Evolutionary conservation across 2,797 vertebrate species (phyloP).

Genomic region (Apogon hyalosoma): DNA sequence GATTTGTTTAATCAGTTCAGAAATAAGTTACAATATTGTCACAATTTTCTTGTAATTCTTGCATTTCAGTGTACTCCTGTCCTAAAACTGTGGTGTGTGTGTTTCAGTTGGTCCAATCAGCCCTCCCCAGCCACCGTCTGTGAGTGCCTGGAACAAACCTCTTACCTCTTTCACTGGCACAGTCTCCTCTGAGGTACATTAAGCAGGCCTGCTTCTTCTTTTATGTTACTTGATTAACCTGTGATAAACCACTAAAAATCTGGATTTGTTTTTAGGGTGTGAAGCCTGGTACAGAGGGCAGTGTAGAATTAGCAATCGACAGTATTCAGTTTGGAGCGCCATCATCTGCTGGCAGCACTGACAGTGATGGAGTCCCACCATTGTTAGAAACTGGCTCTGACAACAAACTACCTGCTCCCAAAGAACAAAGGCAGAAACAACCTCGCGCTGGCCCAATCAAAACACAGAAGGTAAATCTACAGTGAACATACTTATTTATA

Average conservation of each 20-base stretch:
- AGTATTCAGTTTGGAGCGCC: slow-evolving; percentile 97
- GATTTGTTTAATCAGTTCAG: not conserved
- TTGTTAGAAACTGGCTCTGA: slow-evolving; percentile 89
- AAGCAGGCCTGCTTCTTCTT: not conserved
- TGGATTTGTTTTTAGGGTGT: slow-evolving; percentile 80
- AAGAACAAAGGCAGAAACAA: slow-evolving; percentile 98
- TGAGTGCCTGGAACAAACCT: slow-evolving; percentile 99
- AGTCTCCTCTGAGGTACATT: slow-evolving; percentile 89
- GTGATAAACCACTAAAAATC: not conserved
- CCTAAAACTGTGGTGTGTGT: slow-evolving; percentile 14
- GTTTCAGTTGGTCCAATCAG: slow-evolving; percentile 95
- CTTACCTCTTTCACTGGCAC: slow-evolving; percentile 94
- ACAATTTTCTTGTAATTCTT: not conserved
- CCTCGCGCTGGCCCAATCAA: slow-evolving; percentile 96
- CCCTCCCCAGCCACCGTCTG: slow-evolving; percentile 94
- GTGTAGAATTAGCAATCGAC: slow-evolving; percentile 92
- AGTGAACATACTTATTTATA: not conserved
- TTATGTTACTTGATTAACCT: not conserved
- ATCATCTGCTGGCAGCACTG: slow-evolving; percentile 92
- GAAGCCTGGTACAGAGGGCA: slow-evolving; percentile 87
- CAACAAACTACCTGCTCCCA: slow-evolving; percentile 93
- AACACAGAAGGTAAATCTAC: slow-evolving; percentile 91
- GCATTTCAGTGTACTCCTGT: not conserved
- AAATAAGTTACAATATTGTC: not conserved
- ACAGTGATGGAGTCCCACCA: slow-evolving; percentile 92